Evolutionary conservation across 64 coral and sea anemone genomes (phyloP).

Genomic region (Actinia equina): DNA sequence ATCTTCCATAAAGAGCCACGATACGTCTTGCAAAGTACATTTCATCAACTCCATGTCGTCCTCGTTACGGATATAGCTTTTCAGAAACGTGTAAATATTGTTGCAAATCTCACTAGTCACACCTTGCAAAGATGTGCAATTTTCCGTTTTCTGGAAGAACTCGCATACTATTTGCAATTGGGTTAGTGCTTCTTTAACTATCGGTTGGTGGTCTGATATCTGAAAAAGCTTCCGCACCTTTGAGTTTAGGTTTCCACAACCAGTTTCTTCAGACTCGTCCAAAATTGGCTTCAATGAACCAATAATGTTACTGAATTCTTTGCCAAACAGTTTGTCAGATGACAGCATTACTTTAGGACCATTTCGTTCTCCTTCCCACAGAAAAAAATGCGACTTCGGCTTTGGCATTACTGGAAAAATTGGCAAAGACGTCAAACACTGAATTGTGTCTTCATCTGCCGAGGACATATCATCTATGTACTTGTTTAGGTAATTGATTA

Average conservation of each 20-base stretch:
- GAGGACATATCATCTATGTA: not conserved
- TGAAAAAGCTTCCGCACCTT: conserved; percentile 51
- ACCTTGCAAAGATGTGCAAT: not conserved
- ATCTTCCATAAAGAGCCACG: conserved; percentile 66
- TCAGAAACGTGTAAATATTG: conserved; percentile 40
- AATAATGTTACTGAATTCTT: conserved; percentile 27
- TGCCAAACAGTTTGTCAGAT: conserved; percentile 49
- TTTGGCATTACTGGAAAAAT: conserved; percentile 70
- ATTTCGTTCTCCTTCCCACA: conserved; percentile 52
- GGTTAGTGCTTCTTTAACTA: conserved; percentile 20
- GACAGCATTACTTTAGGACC: conserved; percentile 13
- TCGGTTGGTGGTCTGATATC: conserved; percentile 34
- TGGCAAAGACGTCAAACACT: conserved; percentile 10
- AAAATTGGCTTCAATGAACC: conserved; percentile 51
- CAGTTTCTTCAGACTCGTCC: conserved; percentile 51
- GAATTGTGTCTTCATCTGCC: not conserved
- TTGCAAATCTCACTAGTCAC: not conserved
- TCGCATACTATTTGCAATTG: conserved; percentile 36
- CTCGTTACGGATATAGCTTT: conserved; percentile 9
- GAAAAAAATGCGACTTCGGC: conserved; percentile 36
- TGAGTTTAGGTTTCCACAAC: conserved; percentile 49
- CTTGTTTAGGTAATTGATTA: conserved; percentile 66
- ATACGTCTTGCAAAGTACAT: conserved; percentile 1
- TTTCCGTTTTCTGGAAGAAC: not conserved
- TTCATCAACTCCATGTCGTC: not conserved